Conservation (phyloP, 2,113 vertebrate genomes). For the Mustela lutreola region DNA sequence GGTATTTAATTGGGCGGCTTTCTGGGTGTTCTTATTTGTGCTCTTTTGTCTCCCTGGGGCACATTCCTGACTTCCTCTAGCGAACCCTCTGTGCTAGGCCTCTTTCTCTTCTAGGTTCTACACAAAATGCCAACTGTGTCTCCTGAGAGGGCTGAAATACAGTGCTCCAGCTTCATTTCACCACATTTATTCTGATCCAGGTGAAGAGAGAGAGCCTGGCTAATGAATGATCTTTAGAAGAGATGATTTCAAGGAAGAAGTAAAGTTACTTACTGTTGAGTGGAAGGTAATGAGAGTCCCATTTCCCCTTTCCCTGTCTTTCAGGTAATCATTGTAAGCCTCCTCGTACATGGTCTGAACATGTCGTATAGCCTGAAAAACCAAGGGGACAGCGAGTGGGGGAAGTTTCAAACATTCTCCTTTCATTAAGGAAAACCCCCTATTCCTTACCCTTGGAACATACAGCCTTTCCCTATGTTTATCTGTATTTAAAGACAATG, state of each 20-base stretch:
- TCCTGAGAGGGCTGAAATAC: not conserved
- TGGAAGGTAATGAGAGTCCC: constrained; percentile 88
- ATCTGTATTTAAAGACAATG: not conserved
- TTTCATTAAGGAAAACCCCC: not conserved
- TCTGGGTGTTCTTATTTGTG: not conserved
- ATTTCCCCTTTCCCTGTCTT: constrained; percentile 86
- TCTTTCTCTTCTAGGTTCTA: not conserved
- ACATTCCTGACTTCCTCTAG: not conserved
- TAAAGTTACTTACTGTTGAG: constrained; percentile 85
- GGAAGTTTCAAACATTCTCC: not conserved
- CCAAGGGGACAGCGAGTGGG: not conserved
- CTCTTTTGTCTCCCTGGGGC: not conserved
- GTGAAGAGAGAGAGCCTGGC: not conserved
- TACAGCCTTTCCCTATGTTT: not conserved
- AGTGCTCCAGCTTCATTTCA: not conserved
- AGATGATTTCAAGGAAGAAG: not conserved
- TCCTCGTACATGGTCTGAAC: constrained; percentile 93
- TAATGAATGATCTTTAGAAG: not conserved
- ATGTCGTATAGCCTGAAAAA: constrained; percentile 92
- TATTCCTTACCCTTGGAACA: not conserved
- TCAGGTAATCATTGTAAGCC: constrained; percentile 88
- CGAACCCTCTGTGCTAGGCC: not conserved
- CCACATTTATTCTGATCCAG: not conserved
- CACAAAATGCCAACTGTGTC: accelerated
- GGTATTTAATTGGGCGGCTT: not conserved